These are phyloP conservation scores for Apodemia zela DNA, from an alignment of 2,888 invertebrate species.

Conservation along the genomic window DNA sequence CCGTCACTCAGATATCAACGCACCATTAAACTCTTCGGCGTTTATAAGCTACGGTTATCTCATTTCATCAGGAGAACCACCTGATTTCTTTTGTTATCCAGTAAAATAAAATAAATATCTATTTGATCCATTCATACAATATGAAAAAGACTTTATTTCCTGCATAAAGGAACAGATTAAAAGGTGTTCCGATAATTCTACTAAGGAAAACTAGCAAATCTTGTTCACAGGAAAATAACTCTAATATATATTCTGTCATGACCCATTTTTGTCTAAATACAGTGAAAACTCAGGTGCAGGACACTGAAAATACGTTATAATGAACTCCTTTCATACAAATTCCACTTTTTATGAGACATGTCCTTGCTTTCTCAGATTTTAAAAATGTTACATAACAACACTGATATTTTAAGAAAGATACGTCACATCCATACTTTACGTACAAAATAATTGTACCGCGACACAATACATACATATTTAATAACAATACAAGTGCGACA, in stretches of 20 bases:
- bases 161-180: conserved; percentile 10
- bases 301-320: conserved; percentile 36
- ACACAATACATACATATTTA: no score
- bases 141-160: background rate
- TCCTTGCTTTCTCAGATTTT: conserved; percentile 26
- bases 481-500: no score
- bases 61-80: background rate
- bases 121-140: background rate
- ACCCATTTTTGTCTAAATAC: background rate
- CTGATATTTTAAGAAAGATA: no score
- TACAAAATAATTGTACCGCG: no score
- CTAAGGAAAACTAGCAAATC: conserved; percentile 1
- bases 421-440: no score
- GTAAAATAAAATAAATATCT: background rate
- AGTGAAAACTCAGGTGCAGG: conserved; percentile 34
- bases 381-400: no score
- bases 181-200: conserved; percentile 8
- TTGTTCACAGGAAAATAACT: background rate
- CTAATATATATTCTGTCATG: background rate
- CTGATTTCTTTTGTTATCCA: background rate
- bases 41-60: background rate
- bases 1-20: no score
- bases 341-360: conserved; percentile 33
- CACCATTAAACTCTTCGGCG: background rate
- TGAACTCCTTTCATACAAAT: conserved; percentile 36